phyloP scores from a whole-genome alignment of 2,797 vertebrate species.

The Cryptoblepharus egeriae region DNA sequence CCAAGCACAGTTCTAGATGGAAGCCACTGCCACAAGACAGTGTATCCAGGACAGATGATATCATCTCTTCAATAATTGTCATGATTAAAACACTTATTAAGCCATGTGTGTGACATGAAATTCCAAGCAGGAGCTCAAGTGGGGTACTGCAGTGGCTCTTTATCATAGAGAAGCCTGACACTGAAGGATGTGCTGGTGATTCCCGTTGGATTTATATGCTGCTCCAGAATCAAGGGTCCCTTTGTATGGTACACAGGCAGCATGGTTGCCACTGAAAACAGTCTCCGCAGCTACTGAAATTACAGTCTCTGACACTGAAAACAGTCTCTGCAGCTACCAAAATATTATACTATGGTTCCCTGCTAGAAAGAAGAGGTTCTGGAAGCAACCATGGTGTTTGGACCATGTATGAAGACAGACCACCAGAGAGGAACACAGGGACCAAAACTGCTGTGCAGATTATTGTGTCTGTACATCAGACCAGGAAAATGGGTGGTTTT shows the following conservation, averaged over 20 bases:
- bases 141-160: not conserved
- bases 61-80: not conserved
- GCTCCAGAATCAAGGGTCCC: not conserved
- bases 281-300: not conserved
- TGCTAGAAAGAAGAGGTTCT: not conserved
- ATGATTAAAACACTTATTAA: not conserved
- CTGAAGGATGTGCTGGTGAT: conserved; percentile 30
- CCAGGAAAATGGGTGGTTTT: not conserved
- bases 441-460: conserved; percentile 36
- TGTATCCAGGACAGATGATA: not conserved
- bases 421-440: not conserved
- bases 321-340: not conserved
- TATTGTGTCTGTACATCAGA: conserved; percentile 1
- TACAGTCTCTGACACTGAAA: not conserved
- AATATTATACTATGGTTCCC: not conserved
- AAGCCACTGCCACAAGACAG: not conserved
- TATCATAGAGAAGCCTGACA: conserved; percentile 20
- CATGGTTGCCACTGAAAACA: not conserved
- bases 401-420: not conserved
- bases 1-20: not conserved
- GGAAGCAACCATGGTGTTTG: not conserved
- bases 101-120: not conserved
- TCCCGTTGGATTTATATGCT: conserved; percentile 36
- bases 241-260: not conserved
- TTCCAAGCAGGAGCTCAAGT: not conserved